phyloP scores from a whole-genome alignment of 2,113 vertebrate species.

The Pachycephala philippinensis region DNA sequence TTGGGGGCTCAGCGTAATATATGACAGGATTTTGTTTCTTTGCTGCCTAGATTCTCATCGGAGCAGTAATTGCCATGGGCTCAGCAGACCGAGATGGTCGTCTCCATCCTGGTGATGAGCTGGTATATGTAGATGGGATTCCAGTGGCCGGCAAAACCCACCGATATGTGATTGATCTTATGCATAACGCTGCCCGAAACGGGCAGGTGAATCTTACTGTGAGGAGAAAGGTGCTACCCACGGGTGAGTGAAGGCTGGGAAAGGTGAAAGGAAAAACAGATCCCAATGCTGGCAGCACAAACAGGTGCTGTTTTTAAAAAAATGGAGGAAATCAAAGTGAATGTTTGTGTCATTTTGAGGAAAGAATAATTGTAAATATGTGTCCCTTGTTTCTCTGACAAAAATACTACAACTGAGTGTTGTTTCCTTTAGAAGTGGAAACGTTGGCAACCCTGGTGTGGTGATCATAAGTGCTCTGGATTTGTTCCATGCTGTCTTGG shows the following conservation, averaged over 20 bases:
- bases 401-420: neutral
- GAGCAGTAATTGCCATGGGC: conserved; percentile 96
- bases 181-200: conserved; percentile 92
- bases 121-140: conserved; percentile 92
- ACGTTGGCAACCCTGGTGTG: neutral
- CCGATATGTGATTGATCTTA: conserved; percentile 96
- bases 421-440: neutral
- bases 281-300: neutral
- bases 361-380: neutral
- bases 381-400: neutral
- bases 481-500: conserved; percentile 16
- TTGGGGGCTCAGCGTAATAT: neutral
- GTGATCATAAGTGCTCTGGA: conserved; percentile 10
- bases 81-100: conserved; percentile 94
- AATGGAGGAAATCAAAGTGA: neutral
- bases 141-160: conserved; percentile 94
- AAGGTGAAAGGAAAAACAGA: neutral
- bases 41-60: conserved; percentile 87
- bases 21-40: neutral
- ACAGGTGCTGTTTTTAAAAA: neutral
- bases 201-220: conserved; percentile 96
- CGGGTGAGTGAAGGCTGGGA: conserved; percentile 72
- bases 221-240: conserved; percentile 83
- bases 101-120: conserved; percentile 92
- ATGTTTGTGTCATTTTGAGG: neutral